Conservation (phyloP, 2,888 invertebrate genomes). For the Auanema freiburgensis region DNA sequence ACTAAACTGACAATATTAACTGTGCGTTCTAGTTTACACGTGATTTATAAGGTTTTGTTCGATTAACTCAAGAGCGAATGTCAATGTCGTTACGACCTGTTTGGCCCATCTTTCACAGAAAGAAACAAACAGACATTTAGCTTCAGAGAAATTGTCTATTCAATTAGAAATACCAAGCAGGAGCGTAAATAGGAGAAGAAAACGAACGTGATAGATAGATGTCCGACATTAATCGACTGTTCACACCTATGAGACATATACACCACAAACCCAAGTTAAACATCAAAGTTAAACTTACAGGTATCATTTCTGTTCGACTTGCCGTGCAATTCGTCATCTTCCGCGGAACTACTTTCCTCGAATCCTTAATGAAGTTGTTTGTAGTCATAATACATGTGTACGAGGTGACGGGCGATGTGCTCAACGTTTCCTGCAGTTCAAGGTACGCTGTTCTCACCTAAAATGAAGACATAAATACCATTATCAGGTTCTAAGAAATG, state of each 20-base stretch:
- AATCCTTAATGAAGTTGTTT: slow-evolving; percentile 47
- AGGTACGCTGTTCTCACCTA: slow-evolving; percentile 17
- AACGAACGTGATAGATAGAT: background rate
- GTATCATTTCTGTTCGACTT: slow-evolving; percentile 19
- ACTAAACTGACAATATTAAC: too few relatives aligned
- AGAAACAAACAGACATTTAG: too few relatives aligned
- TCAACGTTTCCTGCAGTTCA: slow-evolving; percentile 48
- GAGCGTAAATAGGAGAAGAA: background rate
- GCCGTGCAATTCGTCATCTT: slow-evolving; percentile 34
- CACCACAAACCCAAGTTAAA: background rate
- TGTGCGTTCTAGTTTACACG: too few relatives aligned
- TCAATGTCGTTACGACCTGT: too few relatives aligned
- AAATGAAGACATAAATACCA: background rate
- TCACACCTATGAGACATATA: background rate
- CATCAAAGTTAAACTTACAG: slow-evolving; percentile 4
- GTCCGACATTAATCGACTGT: background rate
- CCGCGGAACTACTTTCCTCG: slow-evolving; percentile 44
- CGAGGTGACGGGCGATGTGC: slow-evolving; percentile 44
- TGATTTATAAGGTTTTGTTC: too few relatives aligned
- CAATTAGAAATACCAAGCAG: too few relatives aligned
- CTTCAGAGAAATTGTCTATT: too few relatives aligned
- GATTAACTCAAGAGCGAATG: too few relatives aligned
- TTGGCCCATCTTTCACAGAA: too few relatives aligned
- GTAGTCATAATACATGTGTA: slow-evolving; percentile 39
- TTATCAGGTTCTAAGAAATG: slow-evolving; percentile 39